A percentile compares a stretch with the other conserved stretches of the same genome.
Evolutionary conservation across 2,888 invertebrate genomes (phyloP).

Genomic region (Calameuta idolon): DNA sequence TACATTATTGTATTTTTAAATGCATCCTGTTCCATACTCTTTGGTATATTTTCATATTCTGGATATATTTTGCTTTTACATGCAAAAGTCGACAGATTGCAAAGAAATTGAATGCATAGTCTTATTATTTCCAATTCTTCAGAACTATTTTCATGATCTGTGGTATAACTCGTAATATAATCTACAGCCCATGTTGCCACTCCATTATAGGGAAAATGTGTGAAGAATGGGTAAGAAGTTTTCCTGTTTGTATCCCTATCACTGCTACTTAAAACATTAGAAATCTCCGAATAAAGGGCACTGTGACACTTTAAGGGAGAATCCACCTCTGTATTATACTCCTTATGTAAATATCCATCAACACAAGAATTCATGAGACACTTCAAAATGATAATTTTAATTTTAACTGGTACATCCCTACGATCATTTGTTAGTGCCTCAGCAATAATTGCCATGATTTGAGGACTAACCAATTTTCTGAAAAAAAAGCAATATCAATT

Average conservation of each 20-base stretch:
- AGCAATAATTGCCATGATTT: conserved; percentile 48
- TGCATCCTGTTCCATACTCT: conserved; percentile 34
- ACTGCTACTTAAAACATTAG: conserved; percentile 10
- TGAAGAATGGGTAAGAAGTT: conserved; percentile 33
- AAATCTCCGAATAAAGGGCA: conserved; percentile 32
- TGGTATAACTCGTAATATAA: conserved; percentile 31
- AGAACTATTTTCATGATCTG: conserved; percentile 17
- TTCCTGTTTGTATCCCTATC: conserved; percentile 7
- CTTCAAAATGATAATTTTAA: conserved; percentile 52
- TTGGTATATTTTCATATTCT: conserved; percentile 30
- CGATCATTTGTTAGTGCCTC: conserved; percentile 39
- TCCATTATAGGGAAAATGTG: conserved; percentile 53
- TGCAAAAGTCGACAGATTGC: conserved; percentile 55
- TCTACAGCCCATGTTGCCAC: conserved; percentile 45
- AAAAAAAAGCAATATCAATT: conserved; percentile 19
- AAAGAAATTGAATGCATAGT: conserved; percentile 54
- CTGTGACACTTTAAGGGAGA: conserved; percentile 14
- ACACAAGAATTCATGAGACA: conserved; percentile 58
- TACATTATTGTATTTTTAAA: conserved; percentile 52
- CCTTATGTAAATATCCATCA: conserved; percentile 42
- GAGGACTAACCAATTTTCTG: conserved; percentile 41
- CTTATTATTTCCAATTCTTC: conserved; percentile 47
- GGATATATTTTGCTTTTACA: conserved; percentile 30
- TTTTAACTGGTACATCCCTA: conserved; percentile 32
- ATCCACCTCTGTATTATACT: conserved; percentile 26